These are phyloP conservation scores for Emberiza fucata DNA, from an alignment of 2,113 vertebrate species.

Conservation along the genomic window DNA sequence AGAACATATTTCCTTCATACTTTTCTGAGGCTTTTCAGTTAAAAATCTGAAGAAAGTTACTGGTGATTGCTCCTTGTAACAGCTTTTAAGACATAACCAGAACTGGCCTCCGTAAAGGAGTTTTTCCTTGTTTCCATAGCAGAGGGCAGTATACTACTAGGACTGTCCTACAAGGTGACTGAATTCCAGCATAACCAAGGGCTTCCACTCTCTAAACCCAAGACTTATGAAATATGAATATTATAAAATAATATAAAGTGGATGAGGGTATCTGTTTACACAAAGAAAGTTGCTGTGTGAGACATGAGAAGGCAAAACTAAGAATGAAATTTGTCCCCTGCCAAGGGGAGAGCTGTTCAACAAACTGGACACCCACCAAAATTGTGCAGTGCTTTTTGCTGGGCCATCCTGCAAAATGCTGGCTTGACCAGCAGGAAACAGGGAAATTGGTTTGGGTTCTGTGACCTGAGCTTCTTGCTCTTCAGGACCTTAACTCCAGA, in stretches of 20 bases:
- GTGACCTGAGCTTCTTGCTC: neutral
- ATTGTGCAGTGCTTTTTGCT: neutral
- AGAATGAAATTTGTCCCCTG: neutral
- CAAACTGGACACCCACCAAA: neutral
- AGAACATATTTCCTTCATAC: neutral
- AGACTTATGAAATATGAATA: neutral
- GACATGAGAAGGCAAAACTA: neutral
- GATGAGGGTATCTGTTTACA: neutral
- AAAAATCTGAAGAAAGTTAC: neutral
- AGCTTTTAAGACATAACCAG: neutral
- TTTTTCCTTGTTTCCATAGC: neutral
- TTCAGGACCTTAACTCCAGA: neutral
- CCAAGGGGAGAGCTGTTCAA: neutral
- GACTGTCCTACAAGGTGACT: neutral
- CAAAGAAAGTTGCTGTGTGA: neutral
- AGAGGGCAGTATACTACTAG: neutral
- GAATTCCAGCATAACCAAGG: neutral
- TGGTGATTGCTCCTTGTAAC: neutral
- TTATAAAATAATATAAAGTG: neutral
- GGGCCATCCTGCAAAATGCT: neutral
- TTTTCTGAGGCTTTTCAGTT: neutral
- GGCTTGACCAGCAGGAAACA: neutral
- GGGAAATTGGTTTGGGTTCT: neutral
- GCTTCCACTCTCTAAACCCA: neutral
- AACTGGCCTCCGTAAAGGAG: neutral